Percentiles rank a stretch among this genome's conserved stretches.
Evolutionary conservation across 2,113 vertebrate species (phyloP).

Genomic region (rat (Rattus norvegicus)): GRCr8 NC_086019.1:19671501-19672000

Average conservation of each 20-base stretch:
- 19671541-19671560: background rate
- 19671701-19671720: background rate
- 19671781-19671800: background rate
- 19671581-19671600: background rate
- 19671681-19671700: background rate
- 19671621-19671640: background rate
- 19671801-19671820: background rate
- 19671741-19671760: background rate
- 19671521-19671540: background rate
- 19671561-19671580: background rate
- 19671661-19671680: background rate
- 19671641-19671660: background rate
- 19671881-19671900: background rate
- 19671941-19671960: background rate
- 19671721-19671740: background rate
- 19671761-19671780: background rate
- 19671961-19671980: background rate
- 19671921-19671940: background rate
- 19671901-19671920: background rate
- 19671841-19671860: background rate
- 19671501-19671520: background rate
- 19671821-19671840: background rate
- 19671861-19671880: background rate
- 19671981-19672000: background rate
- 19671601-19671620: background rate